Conservation (phyloP, 2,888 invertebrate species). For the Cosmia pyralina region DNA sequence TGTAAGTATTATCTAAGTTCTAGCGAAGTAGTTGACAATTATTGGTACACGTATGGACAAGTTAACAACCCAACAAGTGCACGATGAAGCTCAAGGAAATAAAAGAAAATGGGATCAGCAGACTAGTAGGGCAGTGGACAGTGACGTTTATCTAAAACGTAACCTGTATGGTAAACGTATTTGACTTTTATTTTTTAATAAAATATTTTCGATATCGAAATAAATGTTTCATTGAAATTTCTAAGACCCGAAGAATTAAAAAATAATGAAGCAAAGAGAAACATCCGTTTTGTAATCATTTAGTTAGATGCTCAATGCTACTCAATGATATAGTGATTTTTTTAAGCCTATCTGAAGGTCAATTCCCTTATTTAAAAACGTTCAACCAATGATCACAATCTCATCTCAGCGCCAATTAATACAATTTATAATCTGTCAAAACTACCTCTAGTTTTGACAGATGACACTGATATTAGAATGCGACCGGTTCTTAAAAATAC, state of each 20-base stretch:
- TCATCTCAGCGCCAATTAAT: neutral
- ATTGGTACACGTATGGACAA: conserved; percentile 70
- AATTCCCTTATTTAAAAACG: neutral
- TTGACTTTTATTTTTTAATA: too few relatives aligned
- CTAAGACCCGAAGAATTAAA: too few relatives aligned
- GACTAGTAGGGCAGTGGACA: conserved; percentile 52
- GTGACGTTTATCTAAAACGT: neutral
- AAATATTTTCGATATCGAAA: too few relatives aligned
- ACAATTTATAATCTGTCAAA: too few relatives aligned
- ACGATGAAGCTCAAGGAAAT: conserved; percentile 63
- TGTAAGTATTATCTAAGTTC: conserved; percentile 51
- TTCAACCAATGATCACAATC: neutral
- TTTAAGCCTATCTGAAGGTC: neutral
- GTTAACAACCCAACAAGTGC: conserved; percentile 79
- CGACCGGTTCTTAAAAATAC: neutral
- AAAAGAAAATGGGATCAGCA: conserved; percentile 63
- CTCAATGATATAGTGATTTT: neutral
- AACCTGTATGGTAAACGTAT: too few relatives aligned
- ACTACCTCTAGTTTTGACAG: neutral
- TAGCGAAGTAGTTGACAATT: conserved; percentile 52
- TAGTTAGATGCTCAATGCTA: neutral
- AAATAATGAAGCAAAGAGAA: neutral
- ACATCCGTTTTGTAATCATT: neutral
- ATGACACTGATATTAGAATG: neutral
- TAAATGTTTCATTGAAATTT: too few relatives aligned